Evolutionary conservation across 2,797 vertebrate species (phyloP), one percentile per base, ranked within the genome.

Genomic region (Xerus rutilus): DNA sequence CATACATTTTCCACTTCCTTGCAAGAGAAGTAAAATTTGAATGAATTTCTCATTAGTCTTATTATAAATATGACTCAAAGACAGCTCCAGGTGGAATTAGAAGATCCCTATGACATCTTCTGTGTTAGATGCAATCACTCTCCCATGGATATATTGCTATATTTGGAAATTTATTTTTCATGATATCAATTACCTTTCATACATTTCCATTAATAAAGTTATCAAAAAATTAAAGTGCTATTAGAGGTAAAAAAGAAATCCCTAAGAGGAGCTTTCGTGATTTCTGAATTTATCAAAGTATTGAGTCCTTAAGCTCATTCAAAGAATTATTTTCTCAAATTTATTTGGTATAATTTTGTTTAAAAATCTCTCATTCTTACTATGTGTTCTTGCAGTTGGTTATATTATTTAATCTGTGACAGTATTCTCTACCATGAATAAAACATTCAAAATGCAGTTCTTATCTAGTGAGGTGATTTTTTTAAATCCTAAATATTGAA

Each of bases 71-170:
- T 81, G 79, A 95, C 49, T 93, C 96, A 87, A 91, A 96, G 96
- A 89, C 54, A 96, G 52, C n/a, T 78, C 25, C 59, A 93, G 67
- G 74, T 95, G 52, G 74, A 43, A 81, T 92, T 97, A 77, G n/a
- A n/a, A n/a, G n/a, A n/a, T 95, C 96, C n/a, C 28, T 81, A 45
- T 65, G 84, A 93, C 64, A 83, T 97, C 98, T 98, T 96, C 86
- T 15, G 1, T 69, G 47, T 49, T 72, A 47, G 74, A 83, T 93
- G 52, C 85, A 95, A 67, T 83, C 47, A 94, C 64, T 89, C 72
- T 95, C 81, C 85, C 87, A 78, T 30, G 47, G 69, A 74, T 94
- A 89, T 89, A 73, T 76, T 90, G 47, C 89, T 96, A 49, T 95
- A 87, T 91, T 94, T 91, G 62, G 57, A 43, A 49, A 92, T 69